Conservation (phyloP, 2,113 vertebrate species). For the Spheniscus mendiculus region DNA sequence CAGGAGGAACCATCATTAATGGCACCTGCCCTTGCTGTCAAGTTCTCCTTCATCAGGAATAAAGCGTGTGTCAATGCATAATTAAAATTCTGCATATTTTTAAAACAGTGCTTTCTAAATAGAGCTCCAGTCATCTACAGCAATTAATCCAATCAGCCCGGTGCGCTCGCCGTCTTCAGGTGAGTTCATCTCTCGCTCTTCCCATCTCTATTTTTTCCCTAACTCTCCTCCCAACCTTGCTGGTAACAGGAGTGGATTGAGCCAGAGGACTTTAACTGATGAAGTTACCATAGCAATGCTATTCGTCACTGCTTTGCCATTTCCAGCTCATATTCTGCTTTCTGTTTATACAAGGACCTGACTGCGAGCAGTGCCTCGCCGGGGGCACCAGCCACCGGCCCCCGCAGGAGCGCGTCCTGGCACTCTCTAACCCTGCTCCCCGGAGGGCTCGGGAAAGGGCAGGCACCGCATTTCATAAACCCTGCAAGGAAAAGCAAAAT, state of each 20-base stretch:
- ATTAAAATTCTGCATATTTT: conserved; percentile 56
- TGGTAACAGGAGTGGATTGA: neutral
- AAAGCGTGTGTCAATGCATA: neutral
- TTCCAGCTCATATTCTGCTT: neutral
- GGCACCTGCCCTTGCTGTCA: conserved; percentile 23
- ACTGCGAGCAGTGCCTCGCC: neutral
- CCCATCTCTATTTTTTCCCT: neutral
- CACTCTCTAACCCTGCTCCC: neutral
- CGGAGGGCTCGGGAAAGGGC: neutral
- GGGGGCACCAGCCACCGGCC: neutral
- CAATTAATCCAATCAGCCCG: neutral
- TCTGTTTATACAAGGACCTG: neutral
- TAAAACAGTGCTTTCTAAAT: conserved; percentile 8
- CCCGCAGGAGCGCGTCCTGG: rapidly evolving
- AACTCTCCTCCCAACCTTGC: neutral
- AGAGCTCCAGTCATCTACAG: conserved; percentile 8
- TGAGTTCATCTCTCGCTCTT: neutral
- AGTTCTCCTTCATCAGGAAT: neutral
- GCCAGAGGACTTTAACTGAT: neutral
- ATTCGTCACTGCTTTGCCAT: neutral
- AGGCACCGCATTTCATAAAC: rapidly evolving
- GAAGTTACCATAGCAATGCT: conserved; percentile 64
- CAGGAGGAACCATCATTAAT: neutral
- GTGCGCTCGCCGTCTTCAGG: neutral
- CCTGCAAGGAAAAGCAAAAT: neutral